Percentiles rank a stretch among this genome's conserved stretches.
These are phyloP conservation scores for Clarias magur DNA, from an alignment of 2,113 vertebrate genomes.

Conservation along the genomic window DNA sequence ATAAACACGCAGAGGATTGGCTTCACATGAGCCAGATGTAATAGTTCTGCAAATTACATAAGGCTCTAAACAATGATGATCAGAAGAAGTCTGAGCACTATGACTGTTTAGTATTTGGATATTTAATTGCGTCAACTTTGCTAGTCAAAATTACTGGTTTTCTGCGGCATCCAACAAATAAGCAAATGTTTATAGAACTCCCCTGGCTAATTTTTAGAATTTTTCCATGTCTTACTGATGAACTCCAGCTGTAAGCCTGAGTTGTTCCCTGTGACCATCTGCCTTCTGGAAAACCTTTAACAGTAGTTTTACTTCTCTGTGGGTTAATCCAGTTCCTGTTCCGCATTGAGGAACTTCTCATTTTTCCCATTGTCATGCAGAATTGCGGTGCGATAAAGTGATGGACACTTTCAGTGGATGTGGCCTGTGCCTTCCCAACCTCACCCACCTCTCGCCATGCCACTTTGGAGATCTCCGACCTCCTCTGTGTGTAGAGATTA, in stretches of 20 bases:
- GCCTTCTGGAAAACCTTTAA: background rate
- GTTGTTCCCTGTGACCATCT: background rate
- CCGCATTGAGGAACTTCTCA: background rate
- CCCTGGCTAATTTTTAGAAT: background rate
- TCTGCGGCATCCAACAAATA: background rate
- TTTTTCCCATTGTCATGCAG: conserved; percentile 63
- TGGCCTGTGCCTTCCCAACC: conserved; percentile 93
- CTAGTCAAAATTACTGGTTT: background rate
- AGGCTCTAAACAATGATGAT: background rate
- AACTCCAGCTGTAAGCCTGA: background rate
- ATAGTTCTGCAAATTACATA: background rate
- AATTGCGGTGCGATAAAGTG: conserved; percentile 91
- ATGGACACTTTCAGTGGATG: conserved; percentile 95
- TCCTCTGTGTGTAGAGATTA: conserved; percentile 94
- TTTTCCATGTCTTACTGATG: background rate
- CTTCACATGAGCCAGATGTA: background rate
- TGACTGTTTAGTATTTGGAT: background rate
- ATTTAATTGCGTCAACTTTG: background rate
- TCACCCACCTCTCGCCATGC: conserved; percentile 82
- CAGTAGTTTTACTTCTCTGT: background rate
- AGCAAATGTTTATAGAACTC: background rate
- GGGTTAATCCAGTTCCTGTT: background rate
- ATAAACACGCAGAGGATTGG: background rate
- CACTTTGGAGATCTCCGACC: conserved; percentile 80
- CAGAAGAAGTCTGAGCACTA: background rate